Percentiles rank a stretch among this genome's conserved stretches.
These are phyloP conservation scores for Rhopalosiphum nymphaeae DNA, from an alignment of 2,888 invertebrate species.

Conservation along the genomic window DNA sequence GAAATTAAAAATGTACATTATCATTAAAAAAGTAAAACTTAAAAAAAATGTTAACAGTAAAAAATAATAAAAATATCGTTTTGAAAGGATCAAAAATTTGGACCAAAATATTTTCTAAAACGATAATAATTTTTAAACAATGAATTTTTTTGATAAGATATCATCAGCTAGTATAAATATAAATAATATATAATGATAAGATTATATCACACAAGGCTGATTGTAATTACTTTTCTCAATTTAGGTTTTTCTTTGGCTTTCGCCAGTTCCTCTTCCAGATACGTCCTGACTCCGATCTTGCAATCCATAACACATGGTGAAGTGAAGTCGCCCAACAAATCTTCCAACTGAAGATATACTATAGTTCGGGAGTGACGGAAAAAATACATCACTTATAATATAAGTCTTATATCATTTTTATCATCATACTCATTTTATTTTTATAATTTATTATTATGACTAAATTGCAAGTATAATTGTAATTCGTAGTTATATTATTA, in stretches of 20 bases:
- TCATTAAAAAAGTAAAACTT: neutral
- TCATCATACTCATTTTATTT: neutral
- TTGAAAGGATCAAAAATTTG: neutral
- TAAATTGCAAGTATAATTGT: neutral
- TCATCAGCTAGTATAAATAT: neutral
- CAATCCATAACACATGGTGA: conserved; percentile 98
- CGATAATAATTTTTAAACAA: neutral
- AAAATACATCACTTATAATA: neutral
- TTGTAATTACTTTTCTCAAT: conserved; percentile 79
- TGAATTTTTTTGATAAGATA: neutral
- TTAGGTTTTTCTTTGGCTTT: conserved; percentile 96
- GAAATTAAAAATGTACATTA: neutral
- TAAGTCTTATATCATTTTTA: too few relatives aligned
- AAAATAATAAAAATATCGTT: neutral
- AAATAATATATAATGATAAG: too few relatives aligned
- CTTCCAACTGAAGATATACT: conserved; percentile 90
- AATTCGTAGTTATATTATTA: neutral
- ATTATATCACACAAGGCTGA: neutral
- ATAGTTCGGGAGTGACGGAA: conserved; percentile 69
- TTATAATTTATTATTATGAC: neutral
- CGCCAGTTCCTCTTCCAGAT: conserved; percentile 92
- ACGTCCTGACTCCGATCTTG: conserved; percentile 94
- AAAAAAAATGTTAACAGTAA: neutral
- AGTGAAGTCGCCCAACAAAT: conserved; percentile 89
- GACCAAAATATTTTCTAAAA: neutral